Base-by-base conservation (phyloP, 1,140 invertebrate species). In the Drosophila teissieri region DNA sequence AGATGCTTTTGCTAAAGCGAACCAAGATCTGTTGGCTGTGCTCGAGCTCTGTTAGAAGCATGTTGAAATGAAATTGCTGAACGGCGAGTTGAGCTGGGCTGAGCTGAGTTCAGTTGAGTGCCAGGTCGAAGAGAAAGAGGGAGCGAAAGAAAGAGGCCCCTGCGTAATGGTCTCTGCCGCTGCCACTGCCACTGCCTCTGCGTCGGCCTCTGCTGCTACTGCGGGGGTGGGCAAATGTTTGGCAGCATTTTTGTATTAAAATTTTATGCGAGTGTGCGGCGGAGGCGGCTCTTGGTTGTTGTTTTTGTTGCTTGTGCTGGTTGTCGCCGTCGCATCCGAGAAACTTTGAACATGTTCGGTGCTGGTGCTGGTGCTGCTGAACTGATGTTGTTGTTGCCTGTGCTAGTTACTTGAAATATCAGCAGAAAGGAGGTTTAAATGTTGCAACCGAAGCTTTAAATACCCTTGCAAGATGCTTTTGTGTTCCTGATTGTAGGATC, bases 11-110 rank as follows among this genome's bases (percentile, higher is more conserved):
- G 77, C 80, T 78, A 62, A 80, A 80, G 65, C 62, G 63, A 70
- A 76, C 68, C 75, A 80, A 85, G 82, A 86, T 86, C 83, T 88
- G 83, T 69, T 69, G 73, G 67, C 34, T 48, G 24, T n/a, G 46
- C 46, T n/a, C 22, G 55, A 37, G 78, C 77, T 78, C 80, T 88
- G 82, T 65, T 86, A 78, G 75, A 77, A 89, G 79, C 83, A 88
- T 88, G 83, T 88, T 88, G 83, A 88, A 88, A 88, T 83, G 82
- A 76, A 86, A 88, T 88, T 88, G 65, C 62, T 88, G 78, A 78
- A 86, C 82, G 77, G 69, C 63, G 39, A 12, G 37, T 14, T 39
- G 37, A 39, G 37, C 37, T 39, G 37, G 14, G 37, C 37, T 39
- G 37, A 40, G 46, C 27, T 51, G 64, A 49, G 49, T 49, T 57